Base-by-base conservation (phyloP, 2,888 invertebrate genomes). In the Caenorhabditis afra region DNA sequence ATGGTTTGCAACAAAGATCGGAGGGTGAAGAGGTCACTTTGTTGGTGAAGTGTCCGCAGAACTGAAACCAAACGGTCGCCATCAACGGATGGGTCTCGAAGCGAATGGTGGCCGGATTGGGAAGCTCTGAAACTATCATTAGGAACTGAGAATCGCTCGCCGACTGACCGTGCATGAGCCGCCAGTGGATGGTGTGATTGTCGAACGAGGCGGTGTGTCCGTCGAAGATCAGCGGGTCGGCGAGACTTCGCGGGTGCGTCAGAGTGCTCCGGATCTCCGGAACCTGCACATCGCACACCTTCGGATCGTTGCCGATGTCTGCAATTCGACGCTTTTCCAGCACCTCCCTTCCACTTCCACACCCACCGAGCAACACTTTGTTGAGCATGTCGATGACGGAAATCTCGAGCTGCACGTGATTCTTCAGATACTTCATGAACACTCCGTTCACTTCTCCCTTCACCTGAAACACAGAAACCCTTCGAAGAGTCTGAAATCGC, bases 251-350 rank as follows among this genome's bases (percentile, higher is more conserved):
- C 35, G 88, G 87, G 12, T 89, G 87, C 3, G 88, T 85, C 35
- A 91, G 75, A 59, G 91, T 91, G 3, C 90, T 88, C 16, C 90
- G 84, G 18, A 91, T 84, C 75, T 91, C 91, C 1, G 91, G 91
- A 39, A 91, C 88, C 85, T 91, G 91, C 16, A 87, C 85, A 57
- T 87, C 85, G 58, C 85, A 66, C 7, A 90, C 90, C 45, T 87
- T 85, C 35, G 70, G 62, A 76, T 91, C 91, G 18, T 85, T 81
- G 29, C 88, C 90, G 14, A 91, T 87, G 58, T 90, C 91, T 91
- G 41, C 44, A 64, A n/a, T n/a, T n/a, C n/a, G 7, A 5, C 18
- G 4, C 16, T 44, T 61, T 18, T n/a, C 23, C 14, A 80, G 57
- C 50, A 47, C 37, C 12, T 58, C 18, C 18, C n/a, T n/a, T n/a